Conservation (phyloP, 2,888 invertebrate species). For the Epirrhoe tristata region DNA sequence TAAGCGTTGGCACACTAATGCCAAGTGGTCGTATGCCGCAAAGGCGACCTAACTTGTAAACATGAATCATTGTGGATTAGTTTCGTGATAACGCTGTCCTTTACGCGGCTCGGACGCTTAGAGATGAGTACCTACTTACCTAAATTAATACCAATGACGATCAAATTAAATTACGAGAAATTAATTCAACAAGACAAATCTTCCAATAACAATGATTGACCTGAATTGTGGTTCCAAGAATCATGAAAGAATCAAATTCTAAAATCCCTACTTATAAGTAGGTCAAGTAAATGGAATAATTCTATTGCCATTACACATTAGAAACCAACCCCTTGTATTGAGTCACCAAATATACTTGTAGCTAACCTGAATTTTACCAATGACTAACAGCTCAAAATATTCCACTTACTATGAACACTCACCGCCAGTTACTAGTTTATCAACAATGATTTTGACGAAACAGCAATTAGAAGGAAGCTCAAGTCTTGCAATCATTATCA, state of each 20-base stretch:
- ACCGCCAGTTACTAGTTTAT: conserved; percentile 15
- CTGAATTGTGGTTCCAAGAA: not conserved
- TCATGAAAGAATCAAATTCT: not conserved
- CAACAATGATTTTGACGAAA: conserved; percentile 27
- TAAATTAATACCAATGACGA: too few species aligned
- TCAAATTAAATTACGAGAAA: conserved; percentile 16
- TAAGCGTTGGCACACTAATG: conserved; percentile 67
- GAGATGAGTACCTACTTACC: conserved; percentile 20
- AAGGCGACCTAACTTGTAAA: conserved; percentile 37
- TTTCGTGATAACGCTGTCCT: conserved; percentile 39
- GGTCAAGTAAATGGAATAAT: not conserved
- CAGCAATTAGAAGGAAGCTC: conserved; percentile 28
- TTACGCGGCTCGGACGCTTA: conserved; percentile 19
- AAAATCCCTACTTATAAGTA: not conserved
- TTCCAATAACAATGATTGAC: not conserved
- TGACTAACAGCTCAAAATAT: conserved; percentile 26
- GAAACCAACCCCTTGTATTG: not conserved
- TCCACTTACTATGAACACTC: conserved; percentile 19
- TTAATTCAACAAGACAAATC: not conserved
- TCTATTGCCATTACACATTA: not conserved
- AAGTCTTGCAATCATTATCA: conserved; percentile 46
- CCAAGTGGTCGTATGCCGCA: conserved; percentile 52
- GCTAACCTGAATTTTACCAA: conserved; percentile 15
- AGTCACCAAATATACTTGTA: not conserved
- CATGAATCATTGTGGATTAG: conserved; percentile 57